These are phyloP conservation scores for Drosophila fungiperda DNA, from an alignment of 2,888 invertebrate species.

Conservation along the genomic window DNA sequence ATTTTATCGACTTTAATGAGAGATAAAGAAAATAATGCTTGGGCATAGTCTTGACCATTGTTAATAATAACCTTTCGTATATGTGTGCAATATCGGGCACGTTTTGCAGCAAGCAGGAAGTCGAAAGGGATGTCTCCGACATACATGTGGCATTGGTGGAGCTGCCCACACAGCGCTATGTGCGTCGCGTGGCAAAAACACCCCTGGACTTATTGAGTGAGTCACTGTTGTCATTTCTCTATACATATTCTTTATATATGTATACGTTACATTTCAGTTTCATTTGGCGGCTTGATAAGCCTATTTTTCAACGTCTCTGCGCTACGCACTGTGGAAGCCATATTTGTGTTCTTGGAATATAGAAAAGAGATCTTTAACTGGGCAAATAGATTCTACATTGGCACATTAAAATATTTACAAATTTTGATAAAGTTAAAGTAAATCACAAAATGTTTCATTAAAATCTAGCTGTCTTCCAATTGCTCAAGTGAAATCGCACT, in stretches of 20 bases:
- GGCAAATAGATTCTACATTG: conserved; percentile 50
- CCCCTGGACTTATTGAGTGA: conserved; percentile 89
- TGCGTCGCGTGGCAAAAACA: conserved; percentile 88
- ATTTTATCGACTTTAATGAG: not conserved
- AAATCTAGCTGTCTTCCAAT: conserved; percentile 48
- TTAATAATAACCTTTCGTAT: not conserved
- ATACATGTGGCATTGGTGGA: conserved; percentile 80
- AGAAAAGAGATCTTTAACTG: conserved; percentile 58
- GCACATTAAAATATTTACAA: conserved; percentile 67
- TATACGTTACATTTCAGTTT: conserved; percentile 68
- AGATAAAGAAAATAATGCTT: not conserved
- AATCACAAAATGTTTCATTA: conserved; percentile 66
- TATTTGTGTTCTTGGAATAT: conserved; percentile 59
- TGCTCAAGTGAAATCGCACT: conserved; percentile 22
- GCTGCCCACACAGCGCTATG: conserved; percentile 86
- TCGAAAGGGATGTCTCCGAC: conserved; percentile 64
- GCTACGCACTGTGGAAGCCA: conserved; percentile 72
- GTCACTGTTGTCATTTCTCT: conserved; percentile 15
- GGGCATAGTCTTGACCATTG: not conserved
- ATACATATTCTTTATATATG: not conserved
- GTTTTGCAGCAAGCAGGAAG: conserved; percentile 60
- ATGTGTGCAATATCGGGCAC: not conserved
- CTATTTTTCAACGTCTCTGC: conserved; percentile 83
- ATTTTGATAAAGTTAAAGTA: conserved; percentile 56
- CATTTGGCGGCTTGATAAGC: conserved; percentile 83